A percentile compares a stretch with the other conserved stretches of the same genome.
Conservation (phyloP, 2,113 vertebrate species). For the Empidonax traillii region DNA sequence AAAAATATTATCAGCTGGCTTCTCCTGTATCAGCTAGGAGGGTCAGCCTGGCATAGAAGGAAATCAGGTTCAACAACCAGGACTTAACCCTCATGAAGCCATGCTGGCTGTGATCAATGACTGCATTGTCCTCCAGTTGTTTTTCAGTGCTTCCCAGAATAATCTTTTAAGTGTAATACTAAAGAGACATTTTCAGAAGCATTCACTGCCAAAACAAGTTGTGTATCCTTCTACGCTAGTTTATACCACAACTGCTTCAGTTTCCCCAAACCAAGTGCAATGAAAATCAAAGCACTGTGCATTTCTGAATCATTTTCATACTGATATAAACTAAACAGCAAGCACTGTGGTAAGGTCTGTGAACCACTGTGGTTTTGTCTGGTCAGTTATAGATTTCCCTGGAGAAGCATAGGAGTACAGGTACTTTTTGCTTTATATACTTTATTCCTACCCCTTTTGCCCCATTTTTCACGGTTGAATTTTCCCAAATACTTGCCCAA, state of each 20-base stretch:
- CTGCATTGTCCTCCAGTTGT: background rate
- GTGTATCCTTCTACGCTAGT: background rate
- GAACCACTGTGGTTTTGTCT: background rate
- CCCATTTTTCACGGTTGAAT: background rate
- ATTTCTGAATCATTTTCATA: background rate
- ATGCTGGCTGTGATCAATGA: background rate
- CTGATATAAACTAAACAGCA: background rate
- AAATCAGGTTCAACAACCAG: background rate
- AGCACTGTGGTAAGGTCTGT: background rate
- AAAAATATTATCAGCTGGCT: background rate
- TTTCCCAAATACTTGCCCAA: background rate
- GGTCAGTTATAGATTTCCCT: background rate
- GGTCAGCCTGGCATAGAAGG: background rate
- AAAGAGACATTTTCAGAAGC: background rate
- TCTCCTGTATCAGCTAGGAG: background rate
- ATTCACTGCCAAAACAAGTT: background rate
- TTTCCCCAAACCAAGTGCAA: background rate
- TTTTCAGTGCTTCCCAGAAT: background rate
- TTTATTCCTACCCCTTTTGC: background rate
- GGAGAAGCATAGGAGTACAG: rapidly evolving
- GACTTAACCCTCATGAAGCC: background rate
- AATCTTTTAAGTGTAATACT: background rate
- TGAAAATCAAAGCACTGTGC: background rate
- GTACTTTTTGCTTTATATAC: background rate
- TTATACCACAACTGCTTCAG: background rate